Evolutionary conservation across 1,140 invertebrate species (phyloP).

Genomic region (Trachymyrmex cornetzi): DNA sequence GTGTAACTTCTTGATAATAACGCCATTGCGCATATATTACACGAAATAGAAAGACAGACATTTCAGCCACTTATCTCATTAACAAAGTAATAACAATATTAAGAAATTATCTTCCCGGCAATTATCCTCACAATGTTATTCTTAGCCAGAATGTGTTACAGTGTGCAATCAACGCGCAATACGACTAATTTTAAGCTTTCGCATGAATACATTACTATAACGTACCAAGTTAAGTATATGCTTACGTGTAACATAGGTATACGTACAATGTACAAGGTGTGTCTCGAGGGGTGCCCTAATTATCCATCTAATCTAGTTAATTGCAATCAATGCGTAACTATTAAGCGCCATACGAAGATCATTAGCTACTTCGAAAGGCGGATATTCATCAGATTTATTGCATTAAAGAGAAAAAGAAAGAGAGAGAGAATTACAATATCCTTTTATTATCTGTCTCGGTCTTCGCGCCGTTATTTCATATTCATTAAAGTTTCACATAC

Average conservation of each 20-base stretch:
- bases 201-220: not conserved
- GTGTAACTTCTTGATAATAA: slow-evolving; percentile 21
- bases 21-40: not conserved
- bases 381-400: not conserved
- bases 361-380: slow-evolving; percentile 6
- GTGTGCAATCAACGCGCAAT: slow-evolving; percentile 11
- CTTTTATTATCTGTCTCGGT: not conserved
- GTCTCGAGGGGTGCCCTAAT: slow-evolving; percentile 54
- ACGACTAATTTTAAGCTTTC: slow-evolving; percentile 32
- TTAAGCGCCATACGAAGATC: not conserved
- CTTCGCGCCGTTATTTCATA: not conserved
- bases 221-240: not conserved
- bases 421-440: not conserved
- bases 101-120: not conserved
- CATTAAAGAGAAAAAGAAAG: too few species aligned
- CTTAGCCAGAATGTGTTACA: not conserved
- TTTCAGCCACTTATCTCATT: not conserved
- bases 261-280: slow-evolving; percentile 30
- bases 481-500: not conserved
- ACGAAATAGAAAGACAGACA: not conserved
- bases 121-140: slow-evolving; percentile 7
- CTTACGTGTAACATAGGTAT: not conserved
- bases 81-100: not conserved
- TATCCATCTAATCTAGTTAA: slow-evolving; percentile 61
- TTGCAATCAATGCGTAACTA: slow-evolving; percentile 1